phyloP scores from a whole-genome alignment of 2,888 invertebrate species.

The Clanis bilineata region DNA sequence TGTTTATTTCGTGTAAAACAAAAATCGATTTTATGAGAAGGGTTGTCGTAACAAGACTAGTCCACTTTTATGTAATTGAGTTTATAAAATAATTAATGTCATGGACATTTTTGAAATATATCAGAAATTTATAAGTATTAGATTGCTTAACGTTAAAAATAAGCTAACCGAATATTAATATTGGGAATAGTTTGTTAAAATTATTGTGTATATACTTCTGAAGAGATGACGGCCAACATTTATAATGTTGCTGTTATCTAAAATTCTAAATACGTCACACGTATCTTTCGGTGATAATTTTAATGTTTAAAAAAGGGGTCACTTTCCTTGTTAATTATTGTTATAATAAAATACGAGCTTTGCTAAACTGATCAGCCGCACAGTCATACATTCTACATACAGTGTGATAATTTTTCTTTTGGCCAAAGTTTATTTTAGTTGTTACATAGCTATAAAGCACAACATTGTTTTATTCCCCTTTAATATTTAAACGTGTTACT shows the following conservation, averaged over 20 bases:
- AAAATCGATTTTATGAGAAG: not conserved
- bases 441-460: constrained; percentile 50
- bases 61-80: not conserved
- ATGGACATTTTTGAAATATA: not conserved
- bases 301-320: not conserved
- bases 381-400: constrained; percentile 39
- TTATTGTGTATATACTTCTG: too few species aligned
- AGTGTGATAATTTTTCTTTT: constrained; percentile 60
- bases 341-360: not conserved
- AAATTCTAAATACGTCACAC: too few species aligned
- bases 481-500: constrained; percentile 21
- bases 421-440: constrained; percentile 73
- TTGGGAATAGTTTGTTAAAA: too few species aligned
- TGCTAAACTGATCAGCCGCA: constrained; percentile 10
- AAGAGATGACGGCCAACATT: too few species aligned
- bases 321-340: not conserved
- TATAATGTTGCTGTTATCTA: too few species aligned
- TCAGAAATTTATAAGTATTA: too few species aligned
- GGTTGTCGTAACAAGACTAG: not conserved
- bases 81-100: not conserved
- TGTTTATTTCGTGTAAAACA: not conserved
- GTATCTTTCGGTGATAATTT: not conserved
- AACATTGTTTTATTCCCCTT: constrained; percentile 13
- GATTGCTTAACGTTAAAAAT: too few species aligned
- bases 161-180: too few species aligned